Conservation (phyloP, 2,797 vertebrate genomes). For the Phoxinus dragarum region DNA sequence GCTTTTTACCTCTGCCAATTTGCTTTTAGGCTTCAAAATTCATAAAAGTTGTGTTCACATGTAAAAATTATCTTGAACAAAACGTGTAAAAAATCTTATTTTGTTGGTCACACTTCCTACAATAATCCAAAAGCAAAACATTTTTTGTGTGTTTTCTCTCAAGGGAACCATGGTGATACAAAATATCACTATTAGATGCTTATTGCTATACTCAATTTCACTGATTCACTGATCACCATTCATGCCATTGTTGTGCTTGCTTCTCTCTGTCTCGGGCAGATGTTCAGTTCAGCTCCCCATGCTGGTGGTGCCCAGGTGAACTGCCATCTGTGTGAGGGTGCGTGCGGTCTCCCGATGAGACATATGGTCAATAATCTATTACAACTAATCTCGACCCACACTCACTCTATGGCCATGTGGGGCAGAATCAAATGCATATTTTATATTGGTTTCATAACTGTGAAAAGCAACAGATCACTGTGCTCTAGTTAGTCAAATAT, state of each 20-base stretch:
- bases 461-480: not conserved
- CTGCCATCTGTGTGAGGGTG: slow-evolving; percentile 44
- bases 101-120: not conserved
- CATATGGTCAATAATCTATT: slow-evolving; percentile 58
- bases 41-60: not conserved
- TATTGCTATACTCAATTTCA: not conserved
- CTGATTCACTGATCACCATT: not conserved
- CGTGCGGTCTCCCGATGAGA: slow-evolving; percentile 8
- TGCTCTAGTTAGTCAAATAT: slow-evolving; percentile 5
- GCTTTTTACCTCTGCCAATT: not conserved
- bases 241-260: not conserved
- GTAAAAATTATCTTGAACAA: not conserved
- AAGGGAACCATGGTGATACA: not conserved
- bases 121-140: not conserved
- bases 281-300: slow-evolving; percentile 14
- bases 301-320: slow-evolving; percentile 37
- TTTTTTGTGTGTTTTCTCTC: no score
- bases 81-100: not conserved
- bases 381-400: slow-evolving; percentile 15
- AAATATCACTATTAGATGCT: no score
- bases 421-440: slow-evolving; percentile 9
- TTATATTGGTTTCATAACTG: slow-evolving; percentile 13
- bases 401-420: slow-evolving; percentile 17
- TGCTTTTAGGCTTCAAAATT: not conserved
- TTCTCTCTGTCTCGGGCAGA: slow-evolving; percentile 17